A percentile compares a stretch with the other conserved stretches of the same genome.
These are phyloP conservation scores for Ferdinandea cuprea DNA, from an alignment of 2,888 invertebrate genomes.

Conservation along the genomic window DNA sequence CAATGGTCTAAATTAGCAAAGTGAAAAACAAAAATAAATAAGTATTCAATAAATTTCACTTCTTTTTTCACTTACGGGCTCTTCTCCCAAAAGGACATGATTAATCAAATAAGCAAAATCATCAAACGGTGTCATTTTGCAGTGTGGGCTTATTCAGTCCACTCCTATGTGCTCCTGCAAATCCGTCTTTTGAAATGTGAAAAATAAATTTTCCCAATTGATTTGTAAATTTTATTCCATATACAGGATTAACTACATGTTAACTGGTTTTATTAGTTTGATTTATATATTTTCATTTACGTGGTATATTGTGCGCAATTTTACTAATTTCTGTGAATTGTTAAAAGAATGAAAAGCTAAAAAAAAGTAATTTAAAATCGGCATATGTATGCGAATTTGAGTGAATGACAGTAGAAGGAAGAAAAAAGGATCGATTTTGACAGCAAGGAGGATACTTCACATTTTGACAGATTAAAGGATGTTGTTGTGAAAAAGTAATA, in stretches of 20 bases:
- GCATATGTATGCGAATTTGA: slow-evolving; percentile 30
- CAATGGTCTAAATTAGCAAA: slow-evolving; percentile 84
- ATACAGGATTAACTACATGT: slow-evolving; percentile 49
- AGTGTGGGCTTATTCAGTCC: slow-evolving; percentile 8
- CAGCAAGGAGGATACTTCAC: slow-evolving; percentile 39
- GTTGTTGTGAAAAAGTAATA: slow-evolving; percentile 7
- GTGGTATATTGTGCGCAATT: not conserved
- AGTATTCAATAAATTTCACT: not conserved
- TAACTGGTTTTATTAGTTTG: not conserved
- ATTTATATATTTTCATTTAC: not conserved
- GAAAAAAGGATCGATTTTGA: slow-evolving; percentile 65
- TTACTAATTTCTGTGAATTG: slow-evolving; percentile 7
- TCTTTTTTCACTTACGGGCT: slow-evolving; percentile 84
- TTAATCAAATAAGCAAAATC: slow-evolving; percentile 86
- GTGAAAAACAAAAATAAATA: slow-evolving; percentile 24
- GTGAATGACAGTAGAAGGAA: slow-evolving; percentile 34
- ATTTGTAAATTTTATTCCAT: slow-evolving; percentile 1
- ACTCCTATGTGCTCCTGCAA: slow-evolving; percentile 10
- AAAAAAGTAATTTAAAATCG: slow-evolving; percentile 28
- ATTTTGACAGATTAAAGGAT: slow-evolving; percentile 35
- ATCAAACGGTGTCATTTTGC: slow-evolving; percentile 85
- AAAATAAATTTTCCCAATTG: slow-evolving; percentile 38
- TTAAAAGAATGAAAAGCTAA: slow-evolving; percentile 7
- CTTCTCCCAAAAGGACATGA: slow-evolving; percentile 85
- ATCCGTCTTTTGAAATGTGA: slow-evolving; percentile 28